Conservation (phyloP, 2,113 vertebrate genomes). For the Todiramphus chloris region DNA sequence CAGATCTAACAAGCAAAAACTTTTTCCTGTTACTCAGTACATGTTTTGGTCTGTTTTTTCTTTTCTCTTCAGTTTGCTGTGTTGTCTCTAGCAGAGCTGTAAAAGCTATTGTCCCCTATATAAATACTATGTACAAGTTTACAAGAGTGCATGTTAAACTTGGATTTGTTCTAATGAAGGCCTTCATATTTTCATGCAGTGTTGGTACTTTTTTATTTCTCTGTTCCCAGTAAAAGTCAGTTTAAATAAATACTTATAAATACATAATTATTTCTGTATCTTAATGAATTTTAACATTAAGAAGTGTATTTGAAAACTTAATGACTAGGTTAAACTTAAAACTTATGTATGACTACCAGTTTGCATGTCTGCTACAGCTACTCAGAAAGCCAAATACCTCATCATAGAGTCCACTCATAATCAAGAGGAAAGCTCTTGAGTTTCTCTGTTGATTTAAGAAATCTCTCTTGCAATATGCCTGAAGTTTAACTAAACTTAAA, state of each 20-base stretch:
- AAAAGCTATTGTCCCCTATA: background rate
- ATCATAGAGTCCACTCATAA: background rate
- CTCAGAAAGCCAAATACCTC: background rate
- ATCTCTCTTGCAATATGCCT: background rate
- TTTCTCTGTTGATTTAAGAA: background rate
- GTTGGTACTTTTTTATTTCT: background rate
- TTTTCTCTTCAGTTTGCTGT: background rate
- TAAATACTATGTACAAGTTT: background rate
- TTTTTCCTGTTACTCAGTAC: background rate
- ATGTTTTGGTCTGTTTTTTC: background rate
- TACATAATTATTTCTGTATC: background rate
- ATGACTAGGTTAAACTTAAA: background rate
- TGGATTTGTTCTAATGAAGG: background rate
- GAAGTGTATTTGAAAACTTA: background rate
- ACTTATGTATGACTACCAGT: background rate
- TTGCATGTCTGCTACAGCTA: background rate
- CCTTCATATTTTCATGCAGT: background rate
- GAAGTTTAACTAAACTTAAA: background rate
- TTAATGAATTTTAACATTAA: background rate
- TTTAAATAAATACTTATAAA: too few species aligned
- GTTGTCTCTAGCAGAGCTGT: background rate
- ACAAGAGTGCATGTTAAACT: background rate
- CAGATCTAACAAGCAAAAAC: background rate
- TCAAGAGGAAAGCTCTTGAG: background rate
- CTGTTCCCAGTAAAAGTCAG: background rate